A percentile compares a stretch with the other conserved stretches of the same genome.
phyloP scores from a whole-genome alignment of 2,113 vertebrate species.

The Corvus moneduloides region DNA sequence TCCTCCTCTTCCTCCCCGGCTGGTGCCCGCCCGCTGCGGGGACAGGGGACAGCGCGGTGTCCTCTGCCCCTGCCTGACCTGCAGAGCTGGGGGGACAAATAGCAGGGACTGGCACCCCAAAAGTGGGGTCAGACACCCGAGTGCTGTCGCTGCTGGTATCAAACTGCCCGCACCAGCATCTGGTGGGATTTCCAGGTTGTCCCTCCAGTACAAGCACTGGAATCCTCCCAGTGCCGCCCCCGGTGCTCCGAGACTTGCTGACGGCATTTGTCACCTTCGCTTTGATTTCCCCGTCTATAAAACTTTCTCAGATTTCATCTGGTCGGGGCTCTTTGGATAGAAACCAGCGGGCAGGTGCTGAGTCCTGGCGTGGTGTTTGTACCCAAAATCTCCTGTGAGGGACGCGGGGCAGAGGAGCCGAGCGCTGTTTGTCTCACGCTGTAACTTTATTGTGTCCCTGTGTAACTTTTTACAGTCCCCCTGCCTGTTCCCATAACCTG shows the following conservation, averaged over 20 bases:
- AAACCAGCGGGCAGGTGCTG: background rate
- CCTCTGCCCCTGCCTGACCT: background rate
- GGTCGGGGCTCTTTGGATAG: rapidly evolving
- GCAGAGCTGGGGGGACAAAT: background rate
- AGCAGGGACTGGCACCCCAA: background rate
- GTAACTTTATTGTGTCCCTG: background rate
- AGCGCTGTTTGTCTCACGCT: background rate
- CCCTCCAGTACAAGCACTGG: rapidly evolving
- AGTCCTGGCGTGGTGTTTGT: rapidly evolving
- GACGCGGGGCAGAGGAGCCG: background rate
- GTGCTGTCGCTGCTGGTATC: rapidly evolving
- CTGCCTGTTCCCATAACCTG: rapidly evolving
- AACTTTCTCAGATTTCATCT: background rate
- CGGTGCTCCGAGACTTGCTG: background rate
- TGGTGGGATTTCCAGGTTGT: background rate
- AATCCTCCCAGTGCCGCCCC: background rate
- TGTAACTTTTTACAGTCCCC: background rate
- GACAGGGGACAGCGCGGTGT: rapidly evolving
- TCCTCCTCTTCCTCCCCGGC: background rate
- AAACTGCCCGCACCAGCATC: rapidly evolving
- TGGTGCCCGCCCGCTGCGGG: background rate
- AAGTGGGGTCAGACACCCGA: rapidly evolving
- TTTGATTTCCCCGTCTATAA: background rate
- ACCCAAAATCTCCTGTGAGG: rapidly evolving
- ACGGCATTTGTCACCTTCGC: background rate